A percentile compares a stretch with the other conserved stretches of the same genome.
Evolutionary conservation across 2,113 vertebrate species (phyloP).

Genomic region (Circaetus cinerascens): DNA sequence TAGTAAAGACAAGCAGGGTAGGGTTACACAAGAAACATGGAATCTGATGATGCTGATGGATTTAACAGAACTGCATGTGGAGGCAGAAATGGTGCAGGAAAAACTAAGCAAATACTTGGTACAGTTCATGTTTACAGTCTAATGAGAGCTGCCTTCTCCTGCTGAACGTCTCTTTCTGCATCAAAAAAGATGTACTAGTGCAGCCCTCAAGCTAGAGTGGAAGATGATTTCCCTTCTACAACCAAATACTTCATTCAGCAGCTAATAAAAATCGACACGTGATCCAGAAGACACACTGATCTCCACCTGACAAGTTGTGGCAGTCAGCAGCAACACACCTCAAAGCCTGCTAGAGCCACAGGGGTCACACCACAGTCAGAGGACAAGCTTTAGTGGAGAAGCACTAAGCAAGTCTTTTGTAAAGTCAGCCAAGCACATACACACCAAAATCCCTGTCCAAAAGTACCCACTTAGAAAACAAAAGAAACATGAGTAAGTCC

Average conservation of each 20-base stretch:
- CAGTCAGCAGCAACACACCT: neutral
- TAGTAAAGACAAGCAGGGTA: neutral
- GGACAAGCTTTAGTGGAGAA: neutral
- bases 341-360: neutral
- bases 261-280: rapidly evolving
- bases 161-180: neutral
- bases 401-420: too few species aligned
- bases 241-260: neutral
- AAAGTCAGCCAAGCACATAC: neutral
- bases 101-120: neutral
- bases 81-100: neutral
- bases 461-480: neutral
- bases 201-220: neutral
- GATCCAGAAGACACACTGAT: neutral
- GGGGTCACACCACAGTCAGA: neutral
- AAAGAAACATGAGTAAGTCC: neutral
- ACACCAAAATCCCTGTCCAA: neutral
- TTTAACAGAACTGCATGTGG: neutral
- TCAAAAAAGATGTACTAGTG: neutral
- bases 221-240: neutral
- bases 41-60: neutral
- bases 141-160: neutral
- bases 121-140: neutral
- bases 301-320: neutral
- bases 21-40: neutral